Evolutionary conservation across 1,140 invertebrate species (phyloP), one percentile per base, ranked within the genome.

Genomic region (Archivesica marissinica): DNA sequence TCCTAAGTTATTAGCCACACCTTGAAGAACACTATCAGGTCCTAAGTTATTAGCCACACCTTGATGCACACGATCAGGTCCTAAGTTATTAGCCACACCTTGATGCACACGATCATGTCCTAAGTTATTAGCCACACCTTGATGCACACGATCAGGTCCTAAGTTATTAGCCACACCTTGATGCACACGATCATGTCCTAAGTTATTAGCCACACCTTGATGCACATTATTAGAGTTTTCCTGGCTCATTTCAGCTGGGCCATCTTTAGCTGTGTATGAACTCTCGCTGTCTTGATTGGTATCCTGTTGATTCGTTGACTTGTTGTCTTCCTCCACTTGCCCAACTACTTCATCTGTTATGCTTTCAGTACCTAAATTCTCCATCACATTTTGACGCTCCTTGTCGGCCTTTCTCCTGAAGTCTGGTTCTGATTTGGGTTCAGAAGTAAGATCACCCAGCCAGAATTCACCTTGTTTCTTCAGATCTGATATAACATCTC

Each of bases 401-500:
- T 44, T 72, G 25, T 72, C 68, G 28, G 68, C 68, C 44, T 72
- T 72, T 25, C 68, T 72, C 17, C 68, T 20, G 28, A 72, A 72
- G 41, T 72, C 68, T 47, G 68, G 68, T 30, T 50, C 41, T 33
- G 44, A 64, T 17, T 64, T 47, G 17, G 76, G 56, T n/a, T 79
- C 54, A 44, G 54, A 79, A 2, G 52, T 61, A 6, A 61, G n/a
- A 28, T 79, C 76, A 38, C 56, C 76, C 38, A 28, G 28, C 54
- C 59, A 79, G 9, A 79, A 30, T 6, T 64, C 59, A 47, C 28
- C 20, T 15, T 79, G 39, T 44, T 79, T 79, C 33, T 81, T 81
- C 25, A 81, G 56, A 52, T 81, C 44, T 39, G 79, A 81, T 0
- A 85, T 44, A 50, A 85, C 88, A 64, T 90, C 88, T 79, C 87